Base-by-base conservation (phyloP, 2,888 invertebrate species). In the Phengaris alcon region DNA sequence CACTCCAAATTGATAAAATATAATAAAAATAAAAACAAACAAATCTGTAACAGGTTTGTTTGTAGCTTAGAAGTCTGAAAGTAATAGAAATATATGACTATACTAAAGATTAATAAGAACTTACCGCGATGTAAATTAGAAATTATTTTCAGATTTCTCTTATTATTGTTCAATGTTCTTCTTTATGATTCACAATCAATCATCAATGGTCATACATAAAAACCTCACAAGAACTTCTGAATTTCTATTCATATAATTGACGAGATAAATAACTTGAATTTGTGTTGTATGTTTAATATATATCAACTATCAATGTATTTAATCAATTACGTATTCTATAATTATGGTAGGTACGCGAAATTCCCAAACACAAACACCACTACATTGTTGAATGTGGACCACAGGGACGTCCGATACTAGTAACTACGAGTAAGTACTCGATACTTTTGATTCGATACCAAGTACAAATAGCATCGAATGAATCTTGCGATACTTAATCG, bases 41-140 rank as follows among this genome's bases (percentile, higher is more conserved):
- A 59, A 59, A 22, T 35, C 59, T 0, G 10, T 22, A 22, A 59
- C 2, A 59, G 5, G 15, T 57, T 3, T 64, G 8, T 64, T 10
- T 10, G 15, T 64, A 22, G 22, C 22, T 64, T 35, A 52, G 52
- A 9, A 52, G 10, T 52, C 52, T 10, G 13, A 35, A 22, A 55
- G 59, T 59, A 15, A 22, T 8, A 59, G 22, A 59, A 44, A 22
- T 44, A 12, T 64, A 12, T 35, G 7, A 35, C 6, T 13, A 64
- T 22, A 64, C 15, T 44, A 64, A 59, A 59, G 22, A 22, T 2
- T 64, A 22, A 74, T 74, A 4, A 68, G 73, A 15, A 76, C 80
- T 78, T 76, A 79, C 80, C 77, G 69, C 77, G 77, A 79, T 75
- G 76, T 55, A 77, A 52, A 10, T 8, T 9, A 5, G 54, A 76